phyloP scores from a whole-genome alignment of 2,797 vertebrate species.

The Microctenopoma stevenorrisi region DNA sequence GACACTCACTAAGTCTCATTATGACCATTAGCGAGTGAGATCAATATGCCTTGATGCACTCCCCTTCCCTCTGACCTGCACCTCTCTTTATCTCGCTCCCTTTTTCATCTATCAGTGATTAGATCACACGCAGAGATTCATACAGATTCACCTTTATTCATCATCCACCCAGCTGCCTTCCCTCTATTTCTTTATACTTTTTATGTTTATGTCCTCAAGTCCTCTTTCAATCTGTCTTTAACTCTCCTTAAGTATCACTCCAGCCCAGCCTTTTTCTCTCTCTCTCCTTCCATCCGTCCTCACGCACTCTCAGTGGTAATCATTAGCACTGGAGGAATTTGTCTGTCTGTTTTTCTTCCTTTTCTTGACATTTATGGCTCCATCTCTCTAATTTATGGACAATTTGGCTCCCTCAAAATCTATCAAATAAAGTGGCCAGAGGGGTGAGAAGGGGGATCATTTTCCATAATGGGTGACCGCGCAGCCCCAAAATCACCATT shows the following conservation, averaged over 20 bases:
- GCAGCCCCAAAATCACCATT: conserved; percentile 60
- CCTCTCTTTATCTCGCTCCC: conserved; percentile 16
- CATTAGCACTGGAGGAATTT: conserved; percentile 70
- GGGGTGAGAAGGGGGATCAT: conserved; percentile 47
- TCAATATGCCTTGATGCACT: conserved; percentile 30
- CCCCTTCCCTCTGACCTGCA: conserved; percentile 14
- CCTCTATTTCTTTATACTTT: conserved; percentile 10
- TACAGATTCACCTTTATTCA: conserved; percentile 27
- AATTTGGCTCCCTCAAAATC: conserved; percentile 79
- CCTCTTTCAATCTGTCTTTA: conserved; percentile 19
- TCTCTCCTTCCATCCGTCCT: conserved; percentile 2
- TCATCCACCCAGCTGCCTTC: conserved; percentile 15
- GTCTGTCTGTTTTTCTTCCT: conserved; percentile 71
- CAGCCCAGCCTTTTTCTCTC: conserved; percentile 5
- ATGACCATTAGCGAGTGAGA: conserved; percentile 32
- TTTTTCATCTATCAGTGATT: conserved; percentile 30
- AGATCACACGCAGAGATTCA: conserved; percentile 6
- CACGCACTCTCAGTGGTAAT: conserved; percentile 43
- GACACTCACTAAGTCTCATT: not conserved
- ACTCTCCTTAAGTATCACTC: conserved; percentile 28
- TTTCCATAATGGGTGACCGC: conserved; percentile 69
- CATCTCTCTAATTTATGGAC: conserved; percentile 79
- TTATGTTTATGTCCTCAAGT: conserved; percentile 2
- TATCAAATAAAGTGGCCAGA: conserved; percentile 69
- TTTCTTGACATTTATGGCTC: conserved; percentile 79